Conservation (phyloP, 2,113 vertebrate species). For the Lathamus discolor region DNA sequence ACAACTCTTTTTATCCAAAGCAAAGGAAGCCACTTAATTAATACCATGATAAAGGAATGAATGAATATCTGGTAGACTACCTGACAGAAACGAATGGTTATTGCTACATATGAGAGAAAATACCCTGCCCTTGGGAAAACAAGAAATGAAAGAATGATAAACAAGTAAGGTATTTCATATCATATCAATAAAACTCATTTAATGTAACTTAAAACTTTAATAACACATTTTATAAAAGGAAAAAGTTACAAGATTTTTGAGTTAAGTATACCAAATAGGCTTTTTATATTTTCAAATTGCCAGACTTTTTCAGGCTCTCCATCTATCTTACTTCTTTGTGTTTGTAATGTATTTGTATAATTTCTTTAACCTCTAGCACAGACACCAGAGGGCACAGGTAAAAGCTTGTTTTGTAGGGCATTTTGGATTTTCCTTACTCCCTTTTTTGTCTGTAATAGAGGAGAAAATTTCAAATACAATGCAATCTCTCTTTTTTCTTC, state of each 20-base stretch:
- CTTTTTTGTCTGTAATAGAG: neutral
- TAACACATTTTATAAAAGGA: neutral
- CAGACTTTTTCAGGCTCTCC: neutral
- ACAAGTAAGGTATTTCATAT: neutral
- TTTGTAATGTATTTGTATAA: neutral
- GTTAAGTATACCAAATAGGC: neutral
- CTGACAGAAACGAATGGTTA: neutral
- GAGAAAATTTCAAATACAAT: neutral
- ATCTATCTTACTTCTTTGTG: neutral
- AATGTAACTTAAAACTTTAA: neutral
- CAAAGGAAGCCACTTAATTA: neutral
- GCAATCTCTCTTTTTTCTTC: too few species aligned
- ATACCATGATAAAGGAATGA: neutral
- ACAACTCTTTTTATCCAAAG: neutral
- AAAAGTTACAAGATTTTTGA: neutral
- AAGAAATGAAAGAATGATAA: conserved; percentile 24
- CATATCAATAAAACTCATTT: neutral
- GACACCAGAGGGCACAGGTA: neutral
- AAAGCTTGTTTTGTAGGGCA: neutral
- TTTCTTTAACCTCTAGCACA: neutral
- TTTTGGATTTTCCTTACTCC: neutral
- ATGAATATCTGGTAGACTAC: neutral
- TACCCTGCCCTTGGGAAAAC: neutral
- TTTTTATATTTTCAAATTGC: neutral
- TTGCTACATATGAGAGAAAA: neutral